Conservation (phyloP, 2,888 invertebrate genomes). For the Leucophenga maculata region DNA sequence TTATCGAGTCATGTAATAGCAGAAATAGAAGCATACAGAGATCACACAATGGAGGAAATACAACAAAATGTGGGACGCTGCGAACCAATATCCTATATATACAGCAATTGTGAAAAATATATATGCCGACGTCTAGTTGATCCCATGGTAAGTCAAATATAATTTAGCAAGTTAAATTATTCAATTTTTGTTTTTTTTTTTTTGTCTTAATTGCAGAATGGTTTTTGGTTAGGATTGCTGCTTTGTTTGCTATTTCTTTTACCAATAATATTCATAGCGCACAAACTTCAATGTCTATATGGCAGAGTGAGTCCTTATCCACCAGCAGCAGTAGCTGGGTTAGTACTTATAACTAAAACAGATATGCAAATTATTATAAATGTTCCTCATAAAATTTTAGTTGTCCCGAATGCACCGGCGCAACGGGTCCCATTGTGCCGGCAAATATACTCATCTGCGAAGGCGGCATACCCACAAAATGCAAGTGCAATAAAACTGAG, state of each 20-base stretch:
- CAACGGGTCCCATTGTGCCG: constrained; percentile 16
- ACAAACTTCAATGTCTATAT: constrained; percentile 87
- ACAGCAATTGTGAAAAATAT: constrained; percentile 26
- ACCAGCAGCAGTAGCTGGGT: constrained; percentile 73
- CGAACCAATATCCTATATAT: constrained; percentile 34
- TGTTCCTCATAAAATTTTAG: constrained; percentile 23
- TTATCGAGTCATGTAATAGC: constrained; percentile 15
- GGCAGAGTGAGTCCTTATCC: constrained; percentile 90
- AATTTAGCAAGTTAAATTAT: too few relatives aligned
- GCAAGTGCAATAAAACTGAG: constrained; percentile 12
- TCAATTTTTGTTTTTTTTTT: too few relatives aligned
- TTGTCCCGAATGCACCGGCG: constrained; percentile 39
- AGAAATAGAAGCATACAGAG: not conserved
- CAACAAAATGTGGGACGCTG: constrained; percentile 34
- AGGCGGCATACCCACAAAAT: constrained; percentile 26
- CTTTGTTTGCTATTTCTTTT: constrained; percentile 88
- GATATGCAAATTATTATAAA: not conserved
- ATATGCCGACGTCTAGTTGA: constrained; percentile 39
- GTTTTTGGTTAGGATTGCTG: constrained; percentile 92
- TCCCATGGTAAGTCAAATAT: constrained; percentile 43
- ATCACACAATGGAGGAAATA: constrained; percentile 16
- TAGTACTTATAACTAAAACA: not conserved
- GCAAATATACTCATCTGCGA: constrained; percentile 32
- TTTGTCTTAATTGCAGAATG: constrained; percentile 80
- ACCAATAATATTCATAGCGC: constrained; percentile 85